Conservation (phyloP, 2,797 vertebrate species). For the Melanotaenia trifasciata region DNA sequence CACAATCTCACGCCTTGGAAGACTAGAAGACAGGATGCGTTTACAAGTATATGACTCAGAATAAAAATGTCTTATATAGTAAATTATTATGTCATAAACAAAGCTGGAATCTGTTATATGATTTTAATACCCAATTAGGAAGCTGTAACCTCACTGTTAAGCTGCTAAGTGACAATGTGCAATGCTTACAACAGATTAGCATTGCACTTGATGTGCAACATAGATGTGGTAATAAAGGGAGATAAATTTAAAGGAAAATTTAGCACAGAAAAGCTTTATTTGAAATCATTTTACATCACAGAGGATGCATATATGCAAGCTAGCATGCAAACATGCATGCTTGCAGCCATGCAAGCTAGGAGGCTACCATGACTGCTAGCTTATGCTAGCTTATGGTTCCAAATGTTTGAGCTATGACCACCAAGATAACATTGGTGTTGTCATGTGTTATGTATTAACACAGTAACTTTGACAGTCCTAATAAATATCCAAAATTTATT, state of each 20-base stretch:
- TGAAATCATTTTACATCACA: neutral
- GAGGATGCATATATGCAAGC: neutral
- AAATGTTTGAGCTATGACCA: too few species aligned
- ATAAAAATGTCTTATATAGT: neutral
- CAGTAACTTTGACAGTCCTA: too few species aligned
- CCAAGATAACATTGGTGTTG: too few species aligned
- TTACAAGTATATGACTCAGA: neutral
- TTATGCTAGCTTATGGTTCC: too few species aligned
- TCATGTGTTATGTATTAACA: too few species aligned
- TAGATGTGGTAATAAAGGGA: neutral
- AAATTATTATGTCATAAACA: neutral
- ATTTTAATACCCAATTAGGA: neutral
- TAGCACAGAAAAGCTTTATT: neutral
- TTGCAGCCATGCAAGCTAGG: too few species aligned
- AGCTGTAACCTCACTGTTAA: neutral
- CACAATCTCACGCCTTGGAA: constrained; percentile 7
- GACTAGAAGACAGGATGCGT: neutral
- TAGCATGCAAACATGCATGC: too few species aligned
- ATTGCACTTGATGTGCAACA: too few species aligned
- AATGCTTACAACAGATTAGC: too few species aligned
- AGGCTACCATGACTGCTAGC: neutral
- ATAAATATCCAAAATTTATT: too few species aligned
- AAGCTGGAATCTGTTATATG: neutral
- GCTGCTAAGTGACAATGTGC: too few species aligned
- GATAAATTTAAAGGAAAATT: neutral